Percentiles rank a stretch among this genome's conserved stretches.
phyloP scores from a whole-genome alignment of 2,888 invertebrate species.

The Caenorhabditis sp. region DNA sequence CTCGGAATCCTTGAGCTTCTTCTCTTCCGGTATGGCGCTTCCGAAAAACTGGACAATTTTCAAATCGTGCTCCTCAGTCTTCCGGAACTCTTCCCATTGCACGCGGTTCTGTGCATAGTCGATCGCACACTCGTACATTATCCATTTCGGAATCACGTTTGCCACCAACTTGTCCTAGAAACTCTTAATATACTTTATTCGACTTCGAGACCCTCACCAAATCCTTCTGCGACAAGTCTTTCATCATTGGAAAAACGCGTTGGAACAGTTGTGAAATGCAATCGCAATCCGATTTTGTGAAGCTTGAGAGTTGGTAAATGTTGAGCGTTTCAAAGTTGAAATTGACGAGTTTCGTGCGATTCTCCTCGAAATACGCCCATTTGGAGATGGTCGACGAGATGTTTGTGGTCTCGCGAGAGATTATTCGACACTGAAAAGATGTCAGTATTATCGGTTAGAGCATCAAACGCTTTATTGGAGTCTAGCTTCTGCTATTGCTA shows the following conservation, averaged over 20 bases:
- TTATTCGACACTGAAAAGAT: conserved; percentile 2
- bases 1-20: background rate
- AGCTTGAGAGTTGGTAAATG: background rate
- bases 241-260: background rate
- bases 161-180: background rate
- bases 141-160: conserved; percentile 2
- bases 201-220: background rate
- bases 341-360: no score
- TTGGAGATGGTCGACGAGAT: background rate
- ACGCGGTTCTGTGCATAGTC: background rate
- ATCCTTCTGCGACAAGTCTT: background rate
- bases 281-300: background rate
- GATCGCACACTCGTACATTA: background rate
- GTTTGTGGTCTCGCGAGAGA: background rate
- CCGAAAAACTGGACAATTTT: background rate
- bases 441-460: background rate
- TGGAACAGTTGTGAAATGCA: background rate
- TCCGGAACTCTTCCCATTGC: background rate
- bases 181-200: background rate
- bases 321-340: background rate
- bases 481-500: background rate
- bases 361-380: background rate
- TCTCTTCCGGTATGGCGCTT: background rate
- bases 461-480: no score
- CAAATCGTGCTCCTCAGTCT: background rate